Percentiles rank a stretch among this genome's conserved stretches.
phyloP scores from a whole-genome alignment of 2,797 vertebrate genomes.

The Sternarchorhynchus goeldii region DNA sequence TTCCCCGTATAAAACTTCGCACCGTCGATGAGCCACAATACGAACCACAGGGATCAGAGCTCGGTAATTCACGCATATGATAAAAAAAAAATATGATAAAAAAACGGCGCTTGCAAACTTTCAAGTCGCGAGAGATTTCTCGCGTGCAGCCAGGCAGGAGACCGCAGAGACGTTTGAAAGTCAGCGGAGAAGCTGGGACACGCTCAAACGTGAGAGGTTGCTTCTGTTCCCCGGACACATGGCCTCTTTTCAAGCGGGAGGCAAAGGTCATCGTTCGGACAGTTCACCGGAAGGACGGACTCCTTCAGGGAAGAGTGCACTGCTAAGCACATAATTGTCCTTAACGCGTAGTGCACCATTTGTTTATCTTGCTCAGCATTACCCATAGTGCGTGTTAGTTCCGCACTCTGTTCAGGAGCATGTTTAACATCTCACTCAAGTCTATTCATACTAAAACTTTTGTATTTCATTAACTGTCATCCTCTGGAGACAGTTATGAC shows the following conservation, averaged over 20 bases:
- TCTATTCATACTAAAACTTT: too few species aligned
- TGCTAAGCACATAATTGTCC: slow-evolving; percentile 46
- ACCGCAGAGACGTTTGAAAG: background rate
- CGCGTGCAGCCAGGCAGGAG: background rate
- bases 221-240: slow-evolving; percentile 32
- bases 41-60: slow-evolving; percentile 2
- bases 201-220: slow-evolving; percentile 40
- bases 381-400: background rate
- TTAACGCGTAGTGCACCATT: slow-evolving; percentile 32
- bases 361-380: slow-evolving; percentile 46
- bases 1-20: background rate
- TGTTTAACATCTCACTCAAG: too few species aligned
- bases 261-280: slow-evolving; percentile 38
- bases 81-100: background rate
- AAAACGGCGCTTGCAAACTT: background rate
- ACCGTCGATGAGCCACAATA: background rate
- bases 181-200: slow-evolving; percentile 2
- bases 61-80: slow-evolving; percentile 3
- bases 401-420: too few species aligned
- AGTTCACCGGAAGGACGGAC: slow-evolving; percentile 26
- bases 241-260: slow-evolving; percentile 38
- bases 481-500: too few species aligned
- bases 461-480: too few species aligned
- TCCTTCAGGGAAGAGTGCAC: slow-evolving; percentile 36
- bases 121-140: background rate